These are phyloP conservation scores for Salvator merianae DNA, from an alignment of 2,113 vertebrate species.

Conservation along the genomic window DNA sequence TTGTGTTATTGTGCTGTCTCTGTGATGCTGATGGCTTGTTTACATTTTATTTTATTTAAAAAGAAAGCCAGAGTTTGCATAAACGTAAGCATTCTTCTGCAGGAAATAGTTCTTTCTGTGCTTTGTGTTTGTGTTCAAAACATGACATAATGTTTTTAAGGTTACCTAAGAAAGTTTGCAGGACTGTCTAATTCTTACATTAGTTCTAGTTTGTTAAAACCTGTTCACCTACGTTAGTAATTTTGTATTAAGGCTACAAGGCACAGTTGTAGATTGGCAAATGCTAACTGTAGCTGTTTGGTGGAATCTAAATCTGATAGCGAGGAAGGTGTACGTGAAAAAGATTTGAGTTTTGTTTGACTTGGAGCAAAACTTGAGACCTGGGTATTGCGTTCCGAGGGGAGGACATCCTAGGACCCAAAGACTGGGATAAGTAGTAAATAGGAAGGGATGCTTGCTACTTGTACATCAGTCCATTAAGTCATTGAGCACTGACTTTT, in stretches of 20 bases:
- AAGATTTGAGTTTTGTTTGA: too few relatives aligned
- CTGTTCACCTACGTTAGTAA: too few relatives aligned
- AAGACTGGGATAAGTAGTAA: too few relatives aligned
- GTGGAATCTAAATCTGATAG: too few relatives aligned
- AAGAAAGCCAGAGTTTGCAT: neutral
- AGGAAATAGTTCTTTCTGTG: neutral
- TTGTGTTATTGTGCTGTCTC: neutral
- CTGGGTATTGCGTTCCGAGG: too few relatives aligned
- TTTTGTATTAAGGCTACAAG: neutral
- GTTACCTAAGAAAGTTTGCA: neutral
- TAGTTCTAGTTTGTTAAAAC: too few relatives aligned
- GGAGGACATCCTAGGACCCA: too few relatives aligned
- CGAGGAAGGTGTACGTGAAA: too few relatives aligned
- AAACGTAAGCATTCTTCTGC: neutral
- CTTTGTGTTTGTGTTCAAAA: neutral
- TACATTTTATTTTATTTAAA: neutral
- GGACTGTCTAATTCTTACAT: neutral
- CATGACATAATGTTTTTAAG: neutral
- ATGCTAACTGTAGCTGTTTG: neutral
- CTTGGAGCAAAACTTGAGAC: too few relatives aligned
- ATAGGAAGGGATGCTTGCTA: too few relatives aligned
- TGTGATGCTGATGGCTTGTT: neutral
- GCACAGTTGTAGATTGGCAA: neutral
- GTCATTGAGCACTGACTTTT: too few relatives aligned
- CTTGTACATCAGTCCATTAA: too few relatives aligned